phyloP scores from a whole-genome alignment of 2,113 vertebrate species.

The Mohoua ochrocephala region DNA sequence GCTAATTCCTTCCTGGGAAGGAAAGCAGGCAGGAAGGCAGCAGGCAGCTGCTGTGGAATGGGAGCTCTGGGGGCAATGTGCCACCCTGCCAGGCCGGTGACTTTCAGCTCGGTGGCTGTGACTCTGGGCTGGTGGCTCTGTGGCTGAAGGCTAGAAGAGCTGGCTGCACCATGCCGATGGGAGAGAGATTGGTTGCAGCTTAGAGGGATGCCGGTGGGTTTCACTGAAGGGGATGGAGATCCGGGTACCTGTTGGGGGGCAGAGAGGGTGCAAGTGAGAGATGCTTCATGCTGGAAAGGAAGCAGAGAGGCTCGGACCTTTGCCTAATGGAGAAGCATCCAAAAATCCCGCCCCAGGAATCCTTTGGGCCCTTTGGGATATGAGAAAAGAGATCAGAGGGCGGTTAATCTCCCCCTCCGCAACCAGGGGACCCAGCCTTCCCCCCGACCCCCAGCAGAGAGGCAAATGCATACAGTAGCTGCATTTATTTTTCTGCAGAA shows the following conservation, averaged over 20 bases:
- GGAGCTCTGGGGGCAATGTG: not conserved
- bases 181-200: not conserved
- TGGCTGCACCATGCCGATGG: rapidly evolving
- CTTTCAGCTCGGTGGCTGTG: not conserved
- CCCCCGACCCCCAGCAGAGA: rapidly evolving
- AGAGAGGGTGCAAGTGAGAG: not conserved
- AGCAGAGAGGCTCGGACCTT: not conserved
- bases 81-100: not conserved
- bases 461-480: rapidly evolving
- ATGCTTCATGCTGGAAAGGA: not conserved
- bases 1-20: not conserved
- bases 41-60: not conserved
- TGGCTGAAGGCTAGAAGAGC: not conserved
- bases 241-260: rapidly evolving
- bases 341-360: not conserved
- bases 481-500: not conserved
- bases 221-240: not conserved
- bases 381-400: not conserved
- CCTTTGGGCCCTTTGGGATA: not conserved
- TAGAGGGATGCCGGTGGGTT: not conserved
- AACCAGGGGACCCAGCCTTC: not conserved
- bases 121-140: not conserved
- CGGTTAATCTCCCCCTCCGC: not conserved
- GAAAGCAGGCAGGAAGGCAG: not conserved
- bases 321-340: not conserved